Evolutionary conservation across 2,888 invertebrate genomes (phyloP).

Genomic region (Sialis lutaria): DNA sequence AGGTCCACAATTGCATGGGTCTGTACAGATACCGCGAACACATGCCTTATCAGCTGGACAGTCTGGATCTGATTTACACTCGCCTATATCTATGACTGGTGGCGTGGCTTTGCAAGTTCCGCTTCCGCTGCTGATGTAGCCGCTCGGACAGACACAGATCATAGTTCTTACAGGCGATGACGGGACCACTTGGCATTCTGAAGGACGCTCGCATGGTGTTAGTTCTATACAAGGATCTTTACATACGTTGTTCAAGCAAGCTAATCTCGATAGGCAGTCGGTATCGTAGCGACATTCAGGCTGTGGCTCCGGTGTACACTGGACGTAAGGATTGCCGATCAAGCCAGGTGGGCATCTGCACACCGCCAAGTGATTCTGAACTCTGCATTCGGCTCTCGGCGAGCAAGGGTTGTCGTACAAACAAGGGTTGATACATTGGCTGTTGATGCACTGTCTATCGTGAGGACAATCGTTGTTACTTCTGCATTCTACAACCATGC

Average conservation of each 20-base stretch:
- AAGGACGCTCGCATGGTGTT: constrained; percentile 63
- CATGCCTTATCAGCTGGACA: constrained; percentile 67
- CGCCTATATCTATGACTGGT: constrained; percentile 39
- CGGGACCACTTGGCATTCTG: constrained; percentile 64
- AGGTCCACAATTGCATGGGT: constrained; percentile 73
- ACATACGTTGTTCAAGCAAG: constrained; percentile 68
- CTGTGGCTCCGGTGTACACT: constrained; percentile 53
- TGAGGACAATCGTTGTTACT: constrained; percentile 76
- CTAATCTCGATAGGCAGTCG: constrained; percentile 63
- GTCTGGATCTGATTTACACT: constrained; percentile 59
- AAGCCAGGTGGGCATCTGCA: constrained; percentile 67
- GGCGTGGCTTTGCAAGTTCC: constrained; percentile 64
- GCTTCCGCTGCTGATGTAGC: constrained; percentile 68
- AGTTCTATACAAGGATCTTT: constrained; percentile 65
- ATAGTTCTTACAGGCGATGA: constrained; percentile 74
- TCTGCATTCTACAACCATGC: constrained; percentile 65
- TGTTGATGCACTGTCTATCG: constrained; percentile 70
- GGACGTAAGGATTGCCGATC: constrained; percentile 65
- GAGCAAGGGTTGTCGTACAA: constrained; percentile 61
- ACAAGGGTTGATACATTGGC: constrained; percentile 75
- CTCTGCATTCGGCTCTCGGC: constrained; percentile 57
- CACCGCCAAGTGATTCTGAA: constrained; percentile 66
- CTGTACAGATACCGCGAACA: constrained; percentile 57
- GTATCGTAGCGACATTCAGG: constrained; percentile 65
- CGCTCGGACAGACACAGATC: constrained; percentile 78